These are phyloP conservation scores for Eupithecia tripunctaria DNA, from an alignment of 2,888 invertebrate species.

Conservation along the genomic window DNA sequence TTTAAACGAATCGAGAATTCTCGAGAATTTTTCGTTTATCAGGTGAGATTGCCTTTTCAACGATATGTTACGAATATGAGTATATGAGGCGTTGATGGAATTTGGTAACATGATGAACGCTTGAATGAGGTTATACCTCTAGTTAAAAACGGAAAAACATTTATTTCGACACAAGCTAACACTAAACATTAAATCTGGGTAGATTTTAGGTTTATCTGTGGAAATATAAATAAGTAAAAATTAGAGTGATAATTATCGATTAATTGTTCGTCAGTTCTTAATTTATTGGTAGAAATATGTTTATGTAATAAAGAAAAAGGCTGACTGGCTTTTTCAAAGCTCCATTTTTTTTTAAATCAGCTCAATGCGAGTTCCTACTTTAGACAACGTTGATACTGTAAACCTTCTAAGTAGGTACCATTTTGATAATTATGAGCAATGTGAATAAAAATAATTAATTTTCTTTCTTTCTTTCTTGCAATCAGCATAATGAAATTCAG, in stretches of 20 bases:
- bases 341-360: too few relatives aligned
- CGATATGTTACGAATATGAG: constrained; percentile 27
- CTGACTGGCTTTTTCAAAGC: too few relatives aligned
- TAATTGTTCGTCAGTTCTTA: too few relatives aligned
- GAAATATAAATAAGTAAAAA: too few relatives aligned
- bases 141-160: background rate
- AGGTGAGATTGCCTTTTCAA: constrained; percentile 44
- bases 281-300: too few relatives aligned
- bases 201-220: too few relatives aligned
- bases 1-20: constrained; percentile 44
- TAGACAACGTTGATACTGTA: too few relatives aligned
- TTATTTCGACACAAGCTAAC: background rate
- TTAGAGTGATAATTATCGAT: too few relatives aligned
- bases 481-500: background rate
- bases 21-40: constrained; percentile 43
- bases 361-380: too few relatives aligned
- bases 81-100: background rate
- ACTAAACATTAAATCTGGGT: too few relatives aligned
- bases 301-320: too few relatives aligned
- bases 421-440: background rate
- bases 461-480: background rate
- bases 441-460: background rate
- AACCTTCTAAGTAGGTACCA: too few relatives aligned
- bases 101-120: background rate
- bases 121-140: background rate